Percentiles rank a stretch among this genome's conserved stretches.
phyloP scores from a whole-genome alignment of 1,140 invertebrate genomes.

The Cyclina sinensis region DNA sequence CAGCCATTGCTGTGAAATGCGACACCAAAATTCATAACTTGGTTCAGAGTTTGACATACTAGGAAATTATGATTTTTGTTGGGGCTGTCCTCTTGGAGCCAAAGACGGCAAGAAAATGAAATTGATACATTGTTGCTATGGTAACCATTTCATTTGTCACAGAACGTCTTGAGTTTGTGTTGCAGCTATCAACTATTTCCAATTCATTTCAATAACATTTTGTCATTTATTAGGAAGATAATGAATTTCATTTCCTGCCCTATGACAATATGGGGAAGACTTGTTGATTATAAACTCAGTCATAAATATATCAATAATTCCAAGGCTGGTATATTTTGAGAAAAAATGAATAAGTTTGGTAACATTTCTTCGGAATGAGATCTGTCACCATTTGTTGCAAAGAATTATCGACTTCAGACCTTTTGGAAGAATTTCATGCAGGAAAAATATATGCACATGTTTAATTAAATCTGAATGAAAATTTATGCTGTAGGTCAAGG shows the following conservation, averaged over 20 bases:
- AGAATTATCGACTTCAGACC: background rate
- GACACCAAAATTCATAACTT: constrained; percentile 58
- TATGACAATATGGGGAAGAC: constrained; percentile 58
- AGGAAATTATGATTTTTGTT: constrained; percentile 54
- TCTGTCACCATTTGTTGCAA: constrained; percentile 11
- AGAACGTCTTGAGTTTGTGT: constrained; percentile 63
- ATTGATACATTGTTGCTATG: constrained; percentile 66
- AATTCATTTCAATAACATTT: constrained; percentile 70
- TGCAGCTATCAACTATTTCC: constrained; percentile 65
- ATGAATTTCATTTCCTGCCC: constrained; percentile 68
- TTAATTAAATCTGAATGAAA: no score
- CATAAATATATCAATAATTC: constrained; percentile 62
- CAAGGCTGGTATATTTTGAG: constrained; percentile 14
- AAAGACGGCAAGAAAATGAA: constrained; percentile 63
- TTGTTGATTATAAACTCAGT: constrained; percentile 58
- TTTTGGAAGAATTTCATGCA: background rate
- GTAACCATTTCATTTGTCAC: constrained; percentile 69
- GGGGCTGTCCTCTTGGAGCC: constrained; percentile 60
- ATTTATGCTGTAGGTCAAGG: no score
- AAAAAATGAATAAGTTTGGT: constrained; percentile 36
- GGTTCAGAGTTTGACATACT: constrained; percentile 39
- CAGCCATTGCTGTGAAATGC: background rate
- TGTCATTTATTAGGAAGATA: constrained; percentile 69
- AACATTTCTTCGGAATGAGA: constrained; percentile 11
- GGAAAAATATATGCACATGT: background rate